Percentiles rank a stretch among this genome's conserved stretches.
phyloP scores from a whole-genome alignment of 2,888 invertebrate species.

The Hesperia comma region DNA sequence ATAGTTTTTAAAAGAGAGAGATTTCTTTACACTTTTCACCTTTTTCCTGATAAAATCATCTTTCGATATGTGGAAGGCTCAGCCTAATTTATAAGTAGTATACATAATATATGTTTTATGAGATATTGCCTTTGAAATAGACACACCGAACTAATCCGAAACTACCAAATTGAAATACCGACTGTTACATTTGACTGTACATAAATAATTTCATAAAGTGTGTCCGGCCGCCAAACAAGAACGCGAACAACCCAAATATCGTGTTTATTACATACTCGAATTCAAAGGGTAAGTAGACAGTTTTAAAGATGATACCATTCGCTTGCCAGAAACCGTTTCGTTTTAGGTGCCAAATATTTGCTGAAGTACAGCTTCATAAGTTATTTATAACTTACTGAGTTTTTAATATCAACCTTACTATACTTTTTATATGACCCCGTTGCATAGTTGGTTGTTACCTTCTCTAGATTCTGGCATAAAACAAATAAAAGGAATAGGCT shows the following conservation, averaged over 20 bases:
- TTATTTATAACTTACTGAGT: neutral
- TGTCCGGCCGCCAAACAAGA: conserved; percentile 23
- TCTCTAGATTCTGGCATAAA: too few species aligned
- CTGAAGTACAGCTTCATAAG: neutral
- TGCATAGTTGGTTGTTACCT: too few species aligned
- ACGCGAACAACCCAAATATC: conserved; percentile 21
- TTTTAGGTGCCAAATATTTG: conserved; percentile 9
- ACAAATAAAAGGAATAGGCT: too few species aligned
- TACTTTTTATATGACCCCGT: too few species aligned
- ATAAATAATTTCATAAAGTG: conserved; percentile 15
- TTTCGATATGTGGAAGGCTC: neutral
- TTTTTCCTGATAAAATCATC: neutral
- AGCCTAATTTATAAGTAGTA: too few species aligned
- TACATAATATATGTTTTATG: too few species aligned
- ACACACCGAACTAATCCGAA: neutral
- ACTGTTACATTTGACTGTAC: neutral
- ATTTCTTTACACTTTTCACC: too few species aligned
- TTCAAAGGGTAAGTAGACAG: conserved; percentile 26
- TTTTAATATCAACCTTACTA: neutral
- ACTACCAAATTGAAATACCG: neutral
- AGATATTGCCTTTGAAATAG: too few species aligned
- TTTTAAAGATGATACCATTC: conserved; percentile 18
- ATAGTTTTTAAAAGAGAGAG: too few species aligned
- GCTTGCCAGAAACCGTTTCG: conserved; percentile 15
- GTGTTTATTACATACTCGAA: conserved; percentile 26